Evolutionary conservation across 2,888 invertebrate genomes (phyloP), one percentile per base, ranked within the genome.

Genomic region (Dermolepida albohirtum): DNA sequence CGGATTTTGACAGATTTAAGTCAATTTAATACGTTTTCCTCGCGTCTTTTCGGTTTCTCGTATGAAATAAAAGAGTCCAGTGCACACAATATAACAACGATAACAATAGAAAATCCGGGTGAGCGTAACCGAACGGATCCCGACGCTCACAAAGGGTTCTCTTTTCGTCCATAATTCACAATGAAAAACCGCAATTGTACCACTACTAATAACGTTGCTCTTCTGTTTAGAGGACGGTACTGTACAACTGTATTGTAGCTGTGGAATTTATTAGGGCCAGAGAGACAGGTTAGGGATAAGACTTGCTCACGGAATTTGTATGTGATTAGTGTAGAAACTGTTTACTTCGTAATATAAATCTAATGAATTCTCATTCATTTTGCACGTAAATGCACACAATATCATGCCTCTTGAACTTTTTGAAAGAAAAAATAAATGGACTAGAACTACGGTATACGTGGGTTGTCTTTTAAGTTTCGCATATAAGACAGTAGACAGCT

Each of bases 1-100:
- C 39, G 54, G 54, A 54, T 54, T 54, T 54, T 40, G 54, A 54
- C 40, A 54, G 54, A 54, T 54, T 54, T 54, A 54, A 54, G 54
- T 54, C 54, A 22, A 54, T 54, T 54, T 54, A 54, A 54, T 54
- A 54, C 40, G 54, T 54, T 54, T 54, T 54, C 54, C 10, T 14
- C 27, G 40, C 54, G 40, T 40, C 54, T 54, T 54, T 54, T 54
- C 54, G 54, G 40, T 54, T 40, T 54, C 17, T 16, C 54, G 40
- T 54, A 54, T 54, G 39, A 52, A 54, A 54, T 54, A 54, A 54
- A 40, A 44, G 44, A 44, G 40, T 16, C 54, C 17, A 40, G 16
- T 27, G 51, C 14, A 52, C 14, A 40, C 54, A 17, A 54, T 54
- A 54, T 54, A 39, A 14, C 40, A 40, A 54, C 54, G 54, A 40